These are phyloP conservation scores for Apodemus speciosus DNA, from an alignment of 2,113 vertebrate species.

Conservation along the genomic window DNA sequence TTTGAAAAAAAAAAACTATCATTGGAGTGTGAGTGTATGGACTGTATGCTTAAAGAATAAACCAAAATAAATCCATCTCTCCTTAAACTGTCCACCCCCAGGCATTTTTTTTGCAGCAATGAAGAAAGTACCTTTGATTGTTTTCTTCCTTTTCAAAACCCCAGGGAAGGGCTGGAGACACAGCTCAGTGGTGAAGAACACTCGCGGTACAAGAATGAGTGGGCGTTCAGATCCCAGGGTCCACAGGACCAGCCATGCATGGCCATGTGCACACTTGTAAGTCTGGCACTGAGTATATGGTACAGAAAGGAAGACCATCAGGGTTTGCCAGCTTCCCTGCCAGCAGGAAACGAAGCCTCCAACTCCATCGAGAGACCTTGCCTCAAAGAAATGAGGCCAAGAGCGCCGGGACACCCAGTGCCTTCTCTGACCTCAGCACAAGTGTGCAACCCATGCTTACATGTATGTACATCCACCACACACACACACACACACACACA, in stretches of 20 bases:
- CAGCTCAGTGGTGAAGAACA: not conserved
- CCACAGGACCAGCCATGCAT: not conserved
- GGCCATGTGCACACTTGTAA: not conserved
- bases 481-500: fast-evolving
- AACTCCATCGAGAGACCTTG: not conserved
- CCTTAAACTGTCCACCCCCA: not conserved
- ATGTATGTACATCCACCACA: not conserved
- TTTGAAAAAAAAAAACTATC: not conserved
- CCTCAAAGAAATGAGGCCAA: not conserved
- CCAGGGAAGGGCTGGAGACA: not conserved
- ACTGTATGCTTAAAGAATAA: not conserved
- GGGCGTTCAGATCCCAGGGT: not conserved
- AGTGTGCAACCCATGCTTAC: not conserved
- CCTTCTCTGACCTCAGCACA: not conserved
- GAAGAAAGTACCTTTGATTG: not conserved
- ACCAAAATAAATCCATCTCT: not conserved
- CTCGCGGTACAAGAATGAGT: not conserved
- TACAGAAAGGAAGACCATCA: fast-evolving
- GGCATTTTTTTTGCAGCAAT: not conserved
- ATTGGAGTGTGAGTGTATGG: not conserved
- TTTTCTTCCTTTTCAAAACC: not conserved
- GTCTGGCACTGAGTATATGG: not conserved
- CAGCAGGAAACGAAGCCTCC: not conserved
- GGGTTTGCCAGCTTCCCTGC: not conserved
- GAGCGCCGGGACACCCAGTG: too few relatives aligned